These are phyloP conservation scores for Glossophaga mutica DNA, from an alignment of 2,797 vertebrate genomes.

Conservation along the genomic window DNA sequence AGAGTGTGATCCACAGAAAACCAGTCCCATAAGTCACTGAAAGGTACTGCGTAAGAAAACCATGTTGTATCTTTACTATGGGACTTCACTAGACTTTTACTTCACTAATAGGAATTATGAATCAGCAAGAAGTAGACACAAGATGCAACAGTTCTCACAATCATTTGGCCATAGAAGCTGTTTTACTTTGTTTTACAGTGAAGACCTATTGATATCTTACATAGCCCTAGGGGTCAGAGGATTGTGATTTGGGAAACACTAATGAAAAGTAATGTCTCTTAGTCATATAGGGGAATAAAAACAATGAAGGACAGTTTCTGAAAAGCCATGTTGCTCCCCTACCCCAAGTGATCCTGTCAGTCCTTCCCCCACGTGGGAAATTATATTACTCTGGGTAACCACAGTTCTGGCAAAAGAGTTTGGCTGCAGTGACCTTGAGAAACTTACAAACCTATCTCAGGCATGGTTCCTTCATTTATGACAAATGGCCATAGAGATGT, in stretches of 20 bases:
- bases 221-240: conserved; percentile 2
- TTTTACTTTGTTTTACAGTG: neutral
- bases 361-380: neutral
- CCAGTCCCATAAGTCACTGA: conserved; percentile 21
- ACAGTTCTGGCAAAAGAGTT: conserved; percentile 27
- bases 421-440: conserved; percentile 57
- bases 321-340: conserved; percentile 15
- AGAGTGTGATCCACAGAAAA: conserved; percentile 34
- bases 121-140: conserved; percentile 23
- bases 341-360: neutral
- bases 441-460: conserved; percentile 44
- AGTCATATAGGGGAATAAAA: conserved; percentile 39
- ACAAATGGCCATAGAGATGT: conserved; percentile 59
- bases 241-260: conserved; percentile 24
- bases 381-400: conserved; percentile 23
- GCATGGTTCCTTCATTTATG: conserved; percentile 45
- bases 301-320: conserved; percentile 37
- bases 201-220: conserved; percentile 8
- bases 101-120: conserved; percentile 24
- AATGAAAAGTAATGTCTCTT: conserved; percentile 3
- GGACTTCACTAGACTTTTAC: conserved; percentile 10
- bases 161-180: neutral
- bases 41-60: neutral
- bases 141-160: conserved; percentile 13
- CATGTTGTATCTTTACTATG: conserved; percentile 20